phyloP scores from a whole-genome alignment of 1,140 invertebrate genomes.

The Agraylea sexmaculata region DNA sequence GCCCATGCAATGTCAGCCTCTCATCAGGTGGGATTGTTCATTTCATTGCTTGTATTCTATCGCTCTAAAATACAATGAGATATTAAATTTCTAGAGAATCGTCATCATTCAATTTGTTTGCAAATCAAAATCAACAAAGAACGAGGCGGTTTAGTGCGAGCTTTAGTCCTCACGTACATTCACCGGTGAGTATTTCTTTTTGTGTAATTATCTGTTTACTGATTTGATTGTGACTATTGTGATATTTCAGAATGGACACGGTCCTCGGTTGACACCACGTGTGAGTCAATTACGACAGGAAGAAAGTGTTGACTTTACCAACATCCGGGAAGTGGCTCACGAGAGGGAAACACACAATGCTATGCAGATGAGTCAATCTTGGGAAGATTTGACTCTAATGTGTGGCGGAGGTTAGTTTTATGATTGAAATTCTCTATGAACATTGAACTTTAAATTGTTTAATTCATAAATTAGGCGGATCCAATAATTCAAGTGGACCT shows the following conservation, averaged over 20 bases:
- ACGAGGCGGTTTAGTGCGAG: constrained; percentile 73
- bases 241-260: constrained; percentile 31
- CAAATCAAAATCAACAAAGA: constrained; percentile 37
- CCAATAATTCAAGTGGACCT: constrained; percentile 18
- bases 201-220: background rate
- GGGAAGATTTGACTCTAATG: constrained; percentile 74
- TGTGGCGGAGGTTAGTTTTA: constrained; percentile 45
- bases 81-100: constrained; percentile 35
- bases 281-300: constrained; percentile 78
- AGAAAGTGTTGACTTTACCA: constrained; percentile 71
- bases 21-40: no score
- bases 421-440: constrained; percentile 30
- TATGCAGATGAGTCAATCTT: constrained; percentile 84
- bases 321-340: constrained; percentile 74
- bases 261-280: constrained; percentile 61
- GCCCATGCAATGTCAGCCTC: no score
- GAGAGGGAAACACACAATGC: constrained; percentile 77
- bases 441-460: constrained; percentile 40
- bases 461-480: constrained; percentile 52
- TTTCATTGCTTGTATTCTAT: no score
- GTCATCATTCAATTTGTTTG: constrained; percentile 35
- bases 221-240: background rate
- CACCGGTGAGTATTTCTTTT: constrained; percentile 34
- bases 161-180: constrained; percentile 53
- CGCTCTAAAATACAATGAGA: no score